Percentiles rank a stretch among this genome's conserved stretches.
These are phyloP conservation scores for Holacanthus passer DNA, from an alignment of 2,113 vertebrate genomes.

Conservation along the genomic window DNA sequence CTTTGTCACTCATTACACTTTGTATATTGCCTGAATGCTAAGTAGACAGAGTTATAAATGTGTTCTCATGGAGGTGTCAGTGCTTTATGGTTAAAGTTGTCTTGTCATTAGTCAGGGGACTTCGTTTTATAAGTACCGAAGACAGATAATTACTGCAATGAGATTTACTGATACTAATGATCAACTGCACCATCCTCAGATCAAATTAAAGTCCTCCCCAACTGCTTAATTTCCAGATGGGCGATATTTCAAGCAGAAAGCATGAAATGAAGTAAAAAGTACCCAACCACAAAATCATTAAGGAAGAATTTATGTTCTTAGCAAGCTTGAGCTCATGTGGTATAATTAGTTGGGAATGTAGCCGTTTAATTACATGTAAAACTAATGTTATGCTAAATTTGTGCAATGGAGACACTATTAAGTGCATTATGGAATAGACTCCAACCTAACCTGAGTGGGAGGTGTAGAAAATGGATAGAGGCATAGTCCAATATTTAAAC, in stretches of 20 bases:
- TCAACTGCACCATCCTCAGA: constrained; percentile 1
- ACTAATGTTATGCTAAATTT: background rate
- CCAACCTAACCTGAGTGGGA: constrained; percentile 9
- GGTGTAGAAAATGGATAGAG: background rate
- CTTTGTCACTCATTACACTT: constrained; percentile 36
- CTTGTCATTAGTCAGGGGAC: constrained; percentile 25
- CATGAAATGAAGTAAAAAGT: constrained; percentile 28
- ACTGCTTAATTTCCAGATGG: constrained; percentile 35
- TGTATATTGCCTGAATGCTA: constrained; percentile 31
- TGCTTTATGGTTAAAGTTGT: constrained; percentile 26
- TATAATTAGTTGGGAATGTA: background rate
- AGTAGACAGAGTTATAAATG: background rate
- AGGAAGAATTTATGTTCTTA: background rate
- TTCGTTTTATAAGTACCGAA: constrained; percentile 30
- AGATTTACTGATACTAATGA: constrained; percentile 19
- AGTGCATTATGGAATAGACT: constrained; percentile 16
- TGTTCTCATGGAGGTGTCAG: constrained; percentile 24
- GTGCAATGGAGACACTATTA: background rate
- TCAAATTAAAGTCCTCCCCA: constrained; percentile 46
- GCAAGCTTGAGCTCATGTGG: background rate
- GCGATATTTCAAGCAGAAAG: constrained; percentile 11
- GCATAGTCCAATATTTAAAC: background rate
- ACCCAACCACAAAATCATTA: constrained; percentile 14
- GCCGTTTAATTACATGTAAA: background rate
- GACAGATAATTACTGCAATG: constrained; percentile 38